phyloP scores from a whole-genome alignment of 2,113 vertebrate species.

The Nothobranchius kuhntae region DNA sequence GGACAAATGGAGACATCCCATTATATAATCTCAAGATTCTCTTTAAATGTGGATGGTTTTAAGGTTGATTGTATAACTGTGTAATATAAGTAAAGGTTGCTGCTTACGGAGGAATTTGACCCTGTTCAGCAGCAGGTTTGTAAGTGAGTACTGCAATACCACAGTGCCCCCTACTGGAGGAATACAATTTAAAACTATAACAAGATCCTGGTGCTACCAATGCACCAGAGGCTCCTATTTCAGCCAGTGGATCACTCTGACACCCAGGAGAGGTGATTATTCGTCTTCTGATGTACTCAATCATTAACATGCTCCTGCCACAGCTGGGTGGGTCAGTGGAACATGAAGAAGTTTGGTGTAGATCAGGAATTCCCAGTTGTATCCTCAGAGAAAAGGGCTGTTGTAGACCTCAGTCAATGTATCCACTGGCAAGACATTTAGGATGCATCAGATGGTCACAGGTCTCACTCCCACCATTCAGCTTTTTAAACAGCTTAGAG shows the following conservation, averaged over 20 bases:
- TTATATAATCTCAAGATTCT: constrained; percentile 19
- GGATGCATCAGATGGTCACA: not conserved
- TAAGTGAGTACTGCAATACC: constrained; percentile 36
- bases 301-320: constrained; percentile 26
- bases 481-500: not conserved
- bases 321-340: constrained; percentile 22
- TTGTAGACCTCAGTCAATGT: not conserved
- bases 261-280: constrained; percentile 50
- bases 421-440: not conserved
- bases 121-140: not conserved
- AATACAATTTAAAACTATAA: not conserved
- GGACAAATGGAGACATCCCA: constrained; percentile 8
- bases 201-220: constrained; percentile 3
- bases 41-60: constrained; percentile 22
- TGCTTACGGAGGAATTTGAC: constrained; percentile 31
- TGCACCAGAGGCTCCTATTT: constrained; percentile 41
- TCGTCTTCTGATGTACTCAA: constrained; percentile 38
- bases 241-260: constrained; percentile 51
- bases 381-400: constrained; percentile 14
- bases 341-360: constrained; percentile 30
- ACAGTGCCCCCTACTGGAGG: constrained; percentile 78
- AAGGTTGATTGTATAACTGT: constrained; percentile 33
- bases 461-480: not conserved
- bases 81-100: constrained; percentile 17
- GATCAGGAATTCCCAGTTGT: constrained; percentile 31